Conservation (phyloP, 2,113 vertebrate species). For the Centropus bengalensis region DNA sequence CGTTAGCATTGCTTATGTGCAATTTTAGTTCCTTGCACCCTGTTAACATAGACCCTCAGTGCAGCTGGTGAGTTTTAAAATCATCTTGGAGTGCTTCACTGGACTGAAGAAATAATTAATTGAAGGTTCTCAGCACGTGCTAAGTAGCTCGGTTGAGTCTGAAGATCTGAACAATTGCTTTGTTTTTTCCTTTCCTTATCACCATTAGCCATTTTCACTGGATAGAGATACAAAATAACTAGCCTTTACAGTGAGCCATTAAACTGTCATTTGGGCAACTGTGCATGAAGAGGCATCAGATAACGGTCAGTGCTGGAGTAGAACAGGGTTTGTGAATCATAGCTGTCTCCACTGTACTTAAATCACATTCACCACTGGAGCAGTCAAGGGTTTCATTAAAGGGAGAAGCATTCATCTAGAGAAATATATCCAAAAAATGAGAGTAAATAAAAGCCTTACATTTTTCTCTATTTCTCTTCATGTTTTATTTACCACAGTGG, state of each 20-base stretch:
- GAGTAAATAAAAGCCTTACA: conserved; percentile 77
- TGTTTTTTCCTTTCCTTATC: conserved; percentile 76
- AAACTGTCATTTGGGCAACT: conserved; percentile 85
- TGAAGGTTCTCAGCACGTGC: conserved; percentile 60
- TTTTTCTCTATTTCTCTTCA: conserved; percentile 75
- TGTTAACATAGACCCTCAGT: conserved; percentile 50
- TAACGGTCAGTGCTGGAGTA: conserved; percentile 80
- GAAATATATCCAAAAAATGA: conserved; percentile 81
- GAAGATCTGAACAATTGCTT: conserved; percentile 69
- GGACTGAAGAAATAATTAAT: conserved; percentile 72
- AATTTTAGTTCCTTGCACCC: conserved; percentile 24
- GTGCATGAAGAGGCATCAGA: conserved; percentile 82
- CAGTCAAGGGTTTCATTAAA: conserved; percentile 88
- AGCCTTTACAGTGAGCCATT: conserved; percentile 80
- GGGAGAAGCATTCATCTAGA: conserved; percentile 81
- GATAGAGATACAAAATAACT: conserved; percentile 83
- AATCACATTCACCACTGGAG: conserved; percentile 86
- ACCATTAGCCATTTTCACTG: conserved; percentile 78
- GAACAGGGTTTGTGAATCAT: conserved; percentile 85
- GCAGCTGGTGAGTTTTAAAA: conserved; percentile 74
- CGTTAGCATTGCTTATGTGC: not conserved
- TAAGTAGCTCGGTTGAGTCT: conserved; percentile 66
- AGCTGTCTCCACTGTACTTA: conserved; percentile 82
- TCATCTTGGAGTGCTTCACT: conserved; percentile 72
- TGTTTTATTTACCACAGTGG: conserved; percentile 78